These are phyloP conservation scores for Saturnia pavonia DNA, from an alignment of 2,888 invertebrate genomes.

Conservation along the genomic window DNA sequence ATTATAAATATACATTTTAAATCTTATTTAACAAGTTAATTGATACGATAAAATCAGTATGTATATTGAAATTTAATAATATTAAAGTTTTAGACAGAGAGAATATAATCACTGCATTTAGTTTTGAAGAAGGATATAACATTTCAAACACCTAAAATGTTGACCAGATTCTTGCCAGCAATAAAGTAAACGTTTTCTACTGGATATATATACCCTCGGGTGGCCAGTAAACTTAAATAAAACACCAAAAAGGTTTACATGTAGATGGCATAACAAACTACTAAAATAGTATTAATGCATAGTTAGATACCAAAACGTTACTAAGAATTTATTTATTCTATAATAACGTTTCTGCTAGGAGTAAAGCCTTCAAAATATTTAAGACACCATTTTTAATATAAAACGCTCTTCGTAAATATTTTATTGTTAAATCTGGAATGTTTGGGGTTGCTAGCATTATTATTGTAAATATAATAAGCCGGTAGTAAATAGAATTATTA, in stretches of 20 bases:
- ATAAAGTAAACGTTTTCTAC: too few relatives aligned
- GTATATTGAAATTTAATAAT: too few relatives aligned
- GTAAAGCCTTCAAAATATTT: constrained; percentile 12
- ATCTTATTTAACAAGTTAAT: too few relatives aligned
- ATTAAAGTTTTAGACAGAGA: too few relatives aligned
- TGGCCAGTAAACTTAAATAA: background rate
- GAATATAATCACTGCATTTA: too few relatives aligned
- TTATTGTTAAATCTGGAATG: constrained; percentile 61
- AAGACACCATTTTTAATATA: constrained; percentile 25
- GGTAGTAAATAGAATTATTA: constrained; percentile 66
- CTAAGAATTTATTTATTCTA: background rate
- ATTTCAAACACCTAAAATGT: background rate
- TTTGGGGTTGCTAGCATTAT: constrained; percentile 53
- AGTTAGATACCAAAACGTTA: background rate
- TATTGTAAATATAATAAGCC: constrained; percentile 60
- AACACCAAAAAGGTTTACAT: background rate
- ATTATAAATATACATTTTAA: too few relatives aligned
- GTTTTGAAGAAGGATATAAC: background rate
- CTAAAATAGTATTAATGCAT: background rate
- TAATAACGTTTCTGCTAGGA: background rate
- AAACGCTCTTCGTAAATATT: constrained; percentile 36
- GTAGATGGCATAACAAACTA: background rate
- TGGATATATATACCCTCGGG: too few relatives aligned
- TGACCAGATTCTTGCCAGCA: too few relatives aligned
- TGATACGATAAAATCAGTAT: too few relatives aligned